phyloP scores from a whole-genome alignment of 2,113 vertebrate species.

The Aythya baeri region DNA sequence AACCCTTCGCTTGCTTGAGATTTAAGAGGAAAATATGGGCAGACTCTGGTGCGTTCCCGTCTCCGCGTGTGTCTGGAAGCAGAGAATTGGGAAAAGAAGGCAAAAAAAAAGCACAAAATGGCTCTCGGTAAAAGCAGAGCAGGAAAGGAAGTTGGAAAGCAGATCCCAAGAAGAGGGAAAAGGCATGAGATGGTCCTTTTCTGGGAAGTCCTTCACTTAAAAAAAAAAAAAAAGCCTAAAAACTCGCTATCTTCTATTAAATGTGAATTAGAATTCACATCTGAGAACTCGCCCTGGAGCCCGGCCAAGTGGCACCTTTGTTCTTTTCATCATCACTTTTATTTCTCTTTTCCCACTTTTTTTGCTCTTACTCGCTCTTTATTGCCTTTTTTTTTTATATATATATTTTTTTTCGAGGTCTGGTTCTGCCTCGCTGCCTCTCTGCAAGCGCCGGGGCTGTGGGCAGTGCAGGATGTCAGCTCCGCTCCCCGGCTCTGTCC shows the following conservation, averaged over 20 bases:
- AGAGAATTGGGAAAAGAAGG: neutral
- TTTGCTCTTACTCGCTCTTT: neutral
- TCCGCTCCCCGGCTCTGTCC: neutral
- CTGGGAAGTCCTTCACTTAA: neutral
- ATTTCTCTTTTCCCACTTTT: neutral
- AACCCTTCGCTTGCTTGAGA: neutral
- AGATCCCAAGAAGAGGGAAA: neutral
- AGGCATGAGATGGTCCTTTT: neutral
- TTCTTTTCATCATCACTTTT: neutral
- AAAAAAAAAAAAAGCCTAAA: neutral
- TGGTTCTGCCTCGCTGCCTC: neutral
- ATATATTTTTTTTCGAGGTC: neutral
- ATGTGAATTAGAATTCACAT: neutral
- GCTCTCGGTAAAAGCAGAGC: neutral
- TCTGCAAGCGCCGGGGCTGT: neutral
- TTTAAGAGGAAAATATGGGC: neutral
- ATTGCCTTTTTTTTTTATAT: neutral
- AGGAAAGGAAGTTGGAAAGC: neutral
- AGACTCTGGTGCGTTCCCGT: neutral
- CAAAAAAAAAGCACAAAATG: neutral
- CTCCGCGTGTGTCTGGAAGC: conserved; percentile 4
- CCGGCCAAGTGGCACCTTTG: conserved; percentile 32
- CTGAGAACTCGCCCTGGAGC: conserved; percentile 1
- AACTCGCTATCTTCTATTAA: neutral
- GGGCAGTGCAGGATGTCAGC: neutral